These are phyloP conservation scores for Chloroceryle aenea DNA, from an alignment of 2,113 vertebrate species.

Conservation along the genomic window DNA sequence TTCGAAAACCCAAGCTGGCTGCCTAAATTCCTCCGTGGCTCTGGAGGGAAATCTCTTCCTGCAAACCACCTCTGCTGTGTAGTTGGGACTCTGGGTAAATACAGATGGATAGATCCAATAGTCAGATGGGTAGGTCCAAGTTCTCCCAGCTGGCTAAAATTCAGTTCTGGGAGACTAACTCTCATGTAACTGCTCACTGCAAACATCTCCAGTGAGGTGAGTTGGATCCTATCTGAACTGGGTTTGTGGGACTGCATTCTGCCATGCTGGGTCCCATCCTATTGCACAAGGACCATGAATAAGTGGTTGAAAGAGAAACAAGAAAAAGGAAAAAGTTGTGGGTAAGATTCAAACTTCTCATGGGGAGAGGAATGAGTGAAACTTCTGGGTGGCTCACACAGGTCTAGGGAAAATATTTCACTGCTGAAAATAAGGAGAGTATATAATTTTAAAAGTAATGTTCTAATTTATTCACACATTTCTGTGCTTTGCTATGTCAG, in stretches of 20 bases:
- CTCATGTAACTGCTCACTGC: not conserved
- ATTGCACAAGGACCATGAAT: not conserved
- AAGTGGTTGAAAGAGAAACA: not conserved
- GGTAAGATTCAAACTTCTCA: not conserved
- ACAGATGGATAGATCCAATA: rapidly evolving
- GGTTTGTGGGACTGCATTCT: not conserved
- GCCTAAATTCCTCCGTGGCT: rapidly evolving
- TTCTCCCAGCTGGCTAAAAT: not conserved
- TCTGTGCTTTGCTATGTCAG: not conserved
- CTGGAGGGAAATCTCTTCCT: not conserved
- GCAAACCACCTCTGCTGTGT: not conserved
- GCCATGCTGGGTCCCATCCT: not conserved
- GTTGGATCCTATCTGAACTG: not conserved
- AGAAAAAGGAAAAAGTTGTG: not conserved
- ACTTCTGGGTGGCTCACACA: not conserved
- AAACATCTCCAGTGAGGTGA: not conserved
- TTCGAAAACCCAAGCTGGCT: not conserved
- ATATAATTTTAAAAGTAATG: not conserved
- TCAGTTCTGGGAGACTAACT: not conserved
- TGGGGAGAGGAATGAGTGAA: not conserved
- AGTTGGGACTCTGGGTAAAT: not conserved
- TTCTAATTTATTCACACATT: not conserved
- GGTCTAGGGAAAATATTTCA: not conserved
- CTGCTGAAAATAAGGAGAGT: not conserved
- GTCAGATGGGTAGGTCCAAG: not conserved